Base-by-base conservation (phyloP, 2,888 invertebrate genomes). In the Iphiclides podalirius region DNA sequence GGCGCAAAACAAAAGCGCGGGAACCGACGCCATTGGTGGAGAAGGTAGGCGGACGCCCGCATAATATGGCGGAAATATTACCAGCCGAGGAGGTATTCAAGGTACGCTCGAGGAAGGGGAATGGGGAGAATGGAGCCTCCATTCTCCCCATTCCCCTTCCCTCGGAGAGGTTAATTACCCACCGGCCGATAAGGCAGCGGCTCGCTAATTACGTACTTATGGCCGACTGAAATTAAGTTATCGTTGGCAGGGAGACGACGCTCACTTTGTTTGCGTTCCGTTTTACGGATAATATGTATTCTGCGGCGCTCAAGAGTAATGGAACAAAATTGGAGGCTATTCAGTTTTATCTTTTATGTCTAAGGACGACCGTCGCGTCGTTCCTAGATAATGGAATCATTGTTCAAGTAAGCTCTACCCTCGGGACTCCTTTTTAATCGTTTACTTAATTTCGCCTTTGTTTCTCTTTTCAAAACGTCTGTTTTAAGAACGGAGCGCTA, bases 151-250 rank as follows among this genome's bases (percentile, higher is more conserved):
- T 6, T 4, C 20, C 3, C 4, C 20, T 6, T 59, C 69, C 75
- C 75, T 74, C 71, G 57, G 72, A 77, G 78, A 87, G 88, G 88
- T 88, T 88, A 88, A 88, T 88, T 87, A 87, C 87, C 85, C 83
- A 69, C 81, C 79, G 77, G 85, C 84, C 83, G 87, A 88, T 88
- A 87, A 88, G 88, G 86, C 86, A 88, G 80, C 77, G 86, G 87
- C 83, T 76, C 85, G 87, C 88, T 88, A 88, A 88, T 87, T 87
- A 88, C 85, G 83, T 86, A 88, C 88, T 88, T 88, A 88, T 84
- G 85, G 87, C 83, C 79, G 85, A 79, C 86, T 79, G 86, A 86
- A 87, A 88, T 87, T 88, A 88, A 85, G 86, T 88, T 88, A 88
- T 88, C 85, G 87, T 79, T 77, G 81, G 79, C 79, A 75, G 79